Base-by-base conservation (phyloP, 2,113 vertebrate species). In the Eudyptes chrysolophus region DNA sequence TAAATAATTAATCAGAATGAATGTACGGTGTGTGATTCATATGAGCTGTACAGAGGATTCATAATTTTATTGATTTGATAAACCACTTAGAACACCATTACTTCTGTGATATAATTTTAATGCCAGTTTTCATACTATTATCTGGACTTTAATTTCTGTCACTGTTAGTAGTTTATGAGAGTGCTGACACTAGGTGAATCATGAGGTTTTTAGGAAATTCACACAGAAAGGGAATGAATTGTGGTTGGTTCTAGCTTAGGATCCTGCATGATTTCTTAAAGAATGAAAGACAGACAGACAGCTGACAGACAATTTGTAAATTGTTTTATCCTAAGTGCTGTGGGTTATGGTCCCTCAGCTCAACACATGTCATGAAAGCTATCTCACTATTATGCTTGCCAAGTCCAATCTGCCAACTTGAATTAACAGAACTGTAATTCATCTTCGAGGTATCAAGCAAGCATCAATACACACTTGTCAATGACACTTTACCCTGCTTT, bases 381-480 rank as follows among this genome's bases (percentile, higher is more conserved):
- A 81, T 89, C 92, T 94, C 44, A 11, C 60, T 96, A 74, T 76
- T 71, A 44, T n/a, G 69, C 71, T 94, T 86, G 65, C 79, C 78
- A 92, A 91, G 57, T 51, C 87, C 90, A 60, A n/a, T 80, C 80
- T 93, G 93, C 87, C 94, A 89, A n/a, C 42, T 71, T 71, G 65
- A 94, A 94, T 97, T 85, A 89, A 76, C 74, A 83, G 84, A 75
- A 20, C 82, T 77, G 92, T 79, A 84, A 74, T 96, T 97, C 65
- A 93, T 93, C 87, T 96, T 70, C 40, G 68, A 89, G 66, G 49
- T 94, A 92, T 90, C 91, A 92, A 72, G 62, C 22, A 52, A 90
- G 46, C 71, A 46, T 84, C 90, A 83, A 10, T 79, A 54, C 87
- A 86, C 62, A 42, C 72, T 94, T 96, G 72, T 49, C 76, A 82